These are phyloP conservation scores for Acanthosepion lycidas DNA, from an alignment of 2,888 invertebrate species.

Conservation along the genomic window DNA sequence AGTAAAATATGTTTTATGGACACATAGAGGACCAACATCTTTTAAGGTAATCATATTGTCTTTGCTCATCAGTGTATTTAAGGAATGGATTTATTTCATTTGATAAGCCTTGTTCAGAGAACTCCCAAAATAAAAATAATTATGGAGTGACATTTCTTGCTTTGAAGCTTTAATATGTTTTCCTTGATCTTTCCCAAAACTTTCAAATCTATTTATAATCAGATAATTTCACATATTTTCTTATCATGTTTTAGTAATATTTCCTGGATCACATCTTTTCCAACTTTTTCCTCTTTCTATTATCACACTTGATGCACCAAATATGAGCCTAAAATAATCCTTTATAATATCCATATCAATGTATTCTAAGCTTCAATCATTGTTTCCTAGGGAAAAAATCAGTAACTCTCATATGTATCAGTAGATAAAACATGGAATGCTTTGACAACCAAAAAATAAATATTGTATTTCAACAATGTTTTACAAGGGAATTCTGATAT, in stretches of 20 bases:
- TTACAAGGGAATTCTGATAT: neutral
- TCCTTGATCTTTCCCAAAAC: neutral
- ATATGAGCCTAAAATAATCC: neutral
- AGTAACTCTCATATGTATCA: neutral
- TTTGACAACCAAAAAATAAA: neutral
- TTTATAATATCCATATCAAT: neutral
- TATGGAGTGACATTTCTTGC: neutral
- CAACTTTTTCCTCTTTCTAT: neutral
- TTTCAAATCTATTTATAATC: neutral
- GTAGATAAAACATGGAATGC: neutral
- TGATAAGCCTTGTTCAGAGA: neutral
- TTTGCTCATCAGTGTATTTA: neutral
- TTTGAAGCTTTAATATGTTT: neutral
- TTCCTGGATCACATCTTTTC: neutral
- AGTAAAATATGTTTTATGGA: too few species aligned
- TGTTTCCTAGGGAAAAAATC: neutral
- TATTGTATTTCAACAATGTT: neutral
- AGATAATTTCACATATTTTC: neutral
- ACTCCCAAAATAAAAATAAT: neutral
- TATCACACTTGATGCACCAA: neutral
- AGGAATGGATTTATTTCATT: neutral
- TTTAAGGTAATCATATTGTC: too few species aligned
- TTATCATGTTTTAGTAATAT: neutral
- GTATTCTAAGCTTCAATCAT: neutral
- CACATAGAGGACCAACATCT: too few species aligned